Evolutionary conservation across 2,888 invertebrate species (phyloP).

Genomic region (Odontomyia ornata): DNA sequence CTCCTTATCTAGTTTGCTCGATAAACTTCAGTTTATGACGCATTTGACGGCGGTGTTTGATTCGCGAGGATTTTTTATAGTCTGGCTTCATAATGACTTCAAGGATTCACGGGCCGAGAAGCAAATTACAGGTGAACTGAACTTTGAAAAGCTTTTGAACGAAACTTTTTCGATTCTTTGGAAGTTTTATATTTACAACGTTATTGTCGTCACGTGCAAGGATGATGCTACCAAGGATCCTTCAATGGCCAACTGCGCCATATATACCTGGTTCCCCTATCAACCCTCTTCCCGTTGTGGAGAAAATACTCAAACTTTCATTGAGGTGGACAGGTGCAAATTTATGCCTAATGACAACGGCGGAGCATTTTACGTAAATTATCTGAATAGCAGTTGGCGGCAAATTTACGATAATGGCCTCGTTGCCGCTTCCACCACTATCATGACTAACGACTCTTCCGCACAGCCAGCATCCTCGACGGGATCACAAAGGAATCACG

Average conservation of each 20-base stretch:
- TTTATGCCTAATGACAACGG: conserved; percentile 16
- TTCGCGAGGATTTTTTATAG: conserved; percentile 36
- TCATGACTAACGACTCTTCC: not conserved
- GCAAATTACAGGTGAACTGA: not conserved
- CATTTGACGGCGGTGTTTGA: conserved; percentile 36
- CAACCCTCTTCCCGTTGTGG: conserved; percentile 43
- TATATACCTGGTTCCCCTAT: conserved; percentile 47
- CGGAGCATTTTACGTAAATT: conserved; percentile 41
- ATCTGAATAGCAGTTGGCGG: conserved; percentile 32
- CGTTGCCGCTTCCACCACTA: not conserved
- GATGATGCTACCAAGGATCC: not conserved
- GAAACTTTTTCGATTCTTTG: conserved; percentile 35
- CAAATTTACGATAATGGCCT: conserved; percentile 37
- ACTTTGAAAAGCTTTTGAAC: not conserved
- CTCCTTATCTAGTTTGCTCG: conserved; percentile 43
- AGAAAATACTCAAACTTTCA: conserved; percentile 33
- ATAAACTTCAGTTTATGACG: conserved; percentile 37
- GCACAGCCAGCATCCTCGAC: not conserved
- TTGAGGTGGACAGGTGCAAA: conserved; percentile 43
- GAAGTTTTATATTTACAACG: conserved; percentile 46
- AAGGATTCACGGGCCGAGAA: not conserved
- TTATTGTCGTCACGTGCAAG: conserved; percentile 41
- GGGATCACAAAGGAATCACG: not conserved
- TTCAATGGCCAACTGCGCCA: conserved; percentile 26
- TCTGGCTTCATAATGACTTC: conserved; percentile 10